Percentiles rank a stretch among this genome's conserved stretches.
Conservation (phyloP, 2,113 vertebrate species). For the Electrona antarctica region DNA sequence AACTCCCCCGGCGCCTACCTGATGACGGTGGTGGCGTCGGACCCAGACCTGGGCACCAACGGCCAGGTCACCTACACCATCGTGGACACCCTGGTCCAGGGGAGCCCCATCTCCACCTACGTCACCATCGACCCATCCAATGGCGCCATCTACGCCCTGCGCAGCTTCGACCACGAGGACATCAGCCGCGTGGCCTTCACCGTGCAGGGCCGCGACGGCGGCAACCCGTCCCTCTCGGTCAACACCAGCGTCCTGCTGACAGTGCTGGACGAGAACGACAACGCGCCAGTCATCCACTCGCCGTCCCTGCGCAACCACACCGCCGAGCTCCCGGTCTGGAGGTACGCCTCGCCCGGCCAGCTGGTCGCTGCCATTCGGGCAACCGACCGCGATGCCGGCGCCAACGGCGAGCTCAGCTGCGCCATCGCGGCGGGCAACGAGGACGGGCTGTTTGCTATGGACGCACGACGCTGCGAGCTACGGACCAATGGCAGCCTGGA, state of each 20-base stretch:
- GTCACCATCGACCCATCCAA: constrained; percentile 96
- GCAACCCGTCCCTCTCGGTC: constrained; percentile 78
- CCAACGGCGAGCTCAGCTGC: constrained; percentile 92
- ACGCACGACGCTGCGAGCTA: constrained; percentile 90
- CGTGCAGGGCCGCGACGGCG: constrained; percentile 91
- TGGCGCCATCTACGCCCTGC: constrained; percentile 91
- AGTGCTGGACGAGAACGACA: constrained; percentile 95
- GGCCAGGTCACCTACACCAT: constrained; percentile 95
- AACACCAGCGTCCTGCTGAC: constrained; percentile 91
- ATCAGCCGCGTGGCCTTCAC: constrained; percentile 88
- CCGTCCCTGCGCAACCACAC: constrained; percentile 88
- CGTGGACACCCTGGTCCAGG: constrained; percentile 85
- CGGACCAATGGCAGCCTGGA: constrained; percentile 89
- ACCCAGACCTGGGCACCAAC: constrained; percentile 92
- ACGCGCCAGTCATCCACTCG: constrained; percentile 86
- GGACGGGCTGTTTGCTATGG: constrained; percentile 87
- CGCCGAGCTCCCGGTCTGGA: constrained; percentile 87
- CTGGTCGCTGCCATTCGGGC: constrained; percentile 87
- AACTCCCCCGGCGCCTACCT: constrained; percentile 94
- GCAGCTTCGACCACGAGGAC: constrained; percentile 94
- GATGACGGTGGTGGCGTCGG: constrained; percentile 90
- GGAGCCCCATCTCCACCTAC: constrained; percentile 89
- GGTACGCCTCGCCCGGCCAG: constrained; percentile 86
- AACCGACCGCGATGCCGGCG: constrained; percentile 89
- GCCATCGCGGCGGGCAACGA: constrained; percentile 88